Base-by-base conservation (phyloP, 1,140 invertebrate species). In the Drosophila bocki region DNA sequence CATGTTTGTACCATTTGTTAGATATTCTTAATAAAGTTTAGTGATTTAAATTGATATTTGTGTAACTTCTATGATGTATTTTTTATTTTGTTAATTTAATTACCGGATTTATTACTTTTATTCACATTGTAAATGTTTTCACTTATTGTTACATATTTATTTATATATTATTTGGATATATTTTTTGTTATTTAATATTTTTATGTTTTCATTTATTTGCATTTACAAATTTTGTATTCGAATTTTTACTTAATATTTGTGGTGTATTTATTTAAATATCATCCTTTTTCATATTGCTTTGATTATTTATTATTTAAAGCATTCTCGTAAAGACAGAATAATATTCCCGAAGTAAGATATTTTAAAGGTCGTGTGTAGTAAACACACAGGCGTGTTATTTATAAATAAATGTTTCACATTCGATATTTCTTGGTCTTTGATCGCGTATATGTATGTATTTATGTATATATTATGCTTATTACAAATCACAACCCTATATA, bases 391-490 rank as follows among this genome's bases (percentile, higher is more conserved):
- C 7, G 11, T 35, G 3, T 53, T 19, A 35, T 53, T 53, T 53
- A 53, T 53, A 37, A 53, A 53, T 53, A 53, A 53, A 15, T 15
- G 29, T 11, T 19, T 33, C n/a, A 17, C 29, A 33, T 17, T 51
- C 29, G 29, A 17, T 51, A 33, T 33, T 17, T 51, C 9, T 17
- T 33, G 9, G 11, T 51, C 3, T 54, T 9, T 13, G 8, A 37
- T 22, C 12, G 12, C 2, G 2, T 22, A 19, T 13, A 15, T 54
- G 1, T 22, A 15, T 17, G 13, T 26, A 26, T 2, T 5, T 33
- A 33, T 9, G 7, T 37, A 53, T 22, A 37, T 17, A 54, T 8
- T 37, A 15, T 54, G 17, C 8, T 3, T n/a, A 32, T 50, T 53
- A 15, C 35, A 37, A 50, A 17, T 11, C 15, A 50, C 32, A 53